Evolutionary conservation across 2,113 vertebrate species (phyloP).

Genomic region (Acinonyx jubatus): DNA sequence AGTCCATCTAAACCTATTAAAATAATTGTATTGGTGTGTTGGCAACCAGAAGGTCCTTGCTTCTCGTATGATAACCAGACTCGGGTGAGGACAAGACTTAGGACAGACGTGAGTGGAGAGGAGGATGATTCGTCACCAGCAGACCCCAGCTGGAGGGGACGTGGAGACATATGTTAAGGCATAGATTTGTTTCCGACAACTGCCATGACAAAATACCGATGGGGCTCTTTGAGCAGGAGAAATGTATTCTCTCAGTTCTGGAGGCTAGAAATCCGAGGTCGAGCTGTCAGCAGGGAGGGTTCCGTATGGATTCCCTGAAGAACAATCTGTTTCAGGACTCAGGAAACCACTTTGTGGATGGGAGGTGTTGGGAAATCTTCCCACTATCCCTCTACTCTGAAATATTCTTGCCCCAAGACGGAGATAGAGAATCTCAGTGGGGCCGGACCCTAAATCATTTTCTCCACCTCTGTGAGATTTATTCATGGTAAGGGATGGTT

Average conservation of each 20-base stretch:
- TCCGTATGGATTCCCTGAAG: background rate
- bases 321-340: background rate
- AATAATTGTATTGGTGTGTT: accelerated
- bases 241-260: background rate
- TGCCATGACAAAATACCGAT: background rate
- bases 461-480: background rate
- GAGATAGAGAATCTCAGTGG: background rate
- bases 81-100: background rate
- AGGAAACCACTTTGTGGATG: too few species aligned
- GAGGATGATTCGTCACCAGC: background rate
- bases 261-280: background rate
- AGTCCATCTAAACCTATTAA: background rate
- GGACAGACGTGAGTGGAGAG: accelerated
- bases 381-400: background rate
- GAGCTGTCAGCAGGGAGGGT: background rate
- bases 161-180: background rate
- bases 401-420: background rate
- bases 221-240: background rate
- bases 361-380: too few species aligned
- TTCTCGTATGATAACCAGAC: background rate
- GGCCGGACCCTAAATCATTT: background rate
- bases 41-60: background rate
- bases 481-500: too few species aligned
- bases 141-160: background rate
- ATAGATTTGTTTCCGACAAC: background rate